A percentile compares a stretch with the other conserved stretches of the same genome.
phyloP scores from a whole-genome alignment of 2,888 invertebrate species.

The Daptonema setosum region DNA sequence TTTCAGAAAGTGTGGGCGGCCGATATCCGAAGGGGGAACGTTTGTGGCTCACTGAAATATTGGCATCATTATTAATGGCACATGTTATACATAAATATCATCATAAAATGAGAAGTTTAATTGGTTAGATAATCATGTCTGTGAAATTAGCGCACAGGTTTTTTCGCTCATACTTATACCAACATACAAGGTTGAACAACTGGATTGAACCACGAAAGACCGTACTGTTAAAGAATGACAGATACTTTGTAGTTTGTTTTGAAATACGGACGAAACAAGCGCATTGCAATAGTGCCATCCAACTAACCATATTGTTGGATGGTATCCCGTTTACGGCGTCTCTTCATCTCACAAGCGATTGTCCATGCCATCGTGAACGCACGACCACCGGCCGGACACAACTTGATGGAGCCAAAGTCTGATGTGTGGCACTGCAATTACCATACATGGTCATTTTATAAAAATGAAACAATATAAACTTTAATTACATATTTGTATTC shows the following conservation, averaged over 20 bases:
- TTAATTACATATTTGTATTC: too few relatives aligned
- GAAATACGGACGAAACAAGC: background rate
- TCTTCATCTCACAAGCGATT: constrained; percentile 7
- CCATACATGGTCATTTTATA: too few relatives aligned
- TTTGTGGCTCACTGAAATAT: background rate
- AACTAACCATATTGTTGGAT: background rate
- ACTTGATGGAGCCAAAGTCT: constrained; percentile 1
- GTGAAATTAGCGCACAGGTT: too few relatives aligned
- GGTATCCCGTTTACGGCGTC: background rate
- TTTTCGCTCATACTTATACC: too few relatives aligned
- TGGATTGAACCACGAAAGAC: too few relatives aligned
- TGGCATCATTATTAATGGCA: background rate
- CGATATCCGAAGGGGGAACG: background rate
- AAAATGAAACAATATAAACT: too few relatives aligned
- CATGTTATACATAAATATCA: background rate
- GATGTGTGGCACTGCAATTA: too few relatives aligned
- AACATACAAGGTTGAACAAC: too few relatives aligned
- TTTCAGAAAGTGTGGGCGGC: constrained; percentile 16
- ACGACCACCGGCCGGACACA: constrained; percentile 8
- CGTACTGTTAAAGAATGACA: too few relatives aligned
- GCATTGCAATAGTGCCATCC: too few relatives aligned
- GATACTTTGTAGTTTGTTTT: background rate
- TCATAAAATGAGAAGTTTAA: too few relatives aligned
- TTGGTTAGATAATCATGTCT: too few relatives aligned
- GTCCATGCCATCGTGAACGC: constrained; percentile 8